These are phyloP conservation scores for Oxyura jamaicensis DNA, from an alignment of 2,113 vertebrate genomes.

Conservation along the genomic window DNA sequence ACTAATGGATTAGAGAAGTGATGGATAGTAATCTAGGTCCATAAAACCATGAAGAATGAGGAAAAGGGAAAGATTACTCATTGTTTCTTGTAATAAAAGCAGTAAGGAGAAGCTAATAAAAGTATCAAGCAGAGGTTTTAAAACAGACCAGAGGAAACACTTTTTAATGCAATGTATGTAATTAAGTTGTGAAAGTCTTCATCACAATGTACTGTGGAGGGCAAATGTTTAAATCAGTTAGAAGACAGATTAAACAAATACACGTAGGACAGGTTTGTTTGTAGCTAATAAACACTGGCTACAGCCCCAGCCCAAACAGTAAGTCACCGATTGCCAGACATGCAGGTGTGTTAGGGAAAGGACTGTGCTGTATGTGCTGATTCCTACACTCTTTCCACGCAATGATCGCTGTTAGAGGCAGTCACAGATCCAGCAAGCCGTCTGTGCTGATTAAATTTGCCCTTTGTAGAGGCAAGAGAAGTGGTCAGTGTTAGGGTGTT, in stretches of 20 bases:
- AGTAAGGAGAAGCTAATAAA: background rate
- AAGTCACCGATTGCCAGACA: background rate
- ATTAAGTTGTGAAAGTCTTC: background rate
- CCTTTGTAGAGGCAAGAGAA: background rate
- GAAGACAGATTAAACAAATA: background rate
- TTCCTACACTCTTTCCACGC: background rate
- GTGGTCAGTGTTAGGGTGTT: background rate
- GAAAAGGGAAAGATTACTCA: background rate
- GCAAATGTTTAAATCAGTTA: background rate
- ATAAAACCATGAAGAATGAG: background rate
- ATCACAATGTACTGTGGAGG: background rate
- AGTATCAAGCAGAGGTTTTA: background rate
- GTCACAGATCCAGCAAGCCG: background rate
- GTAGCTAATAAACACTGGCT: background rate
- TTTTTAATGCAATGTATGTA: background rate
- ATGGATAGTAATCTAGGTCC: background rate
- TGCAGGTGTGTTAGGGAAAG: background rate
- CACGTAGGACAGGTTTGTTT: background rate
- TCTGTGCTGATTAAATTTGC: background rate
- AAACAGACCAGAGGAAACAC: background rate
- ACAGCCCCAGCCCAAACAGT: background rate
- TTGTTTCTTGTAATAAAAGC: background rate
- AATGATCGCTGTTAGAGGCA: background rate
- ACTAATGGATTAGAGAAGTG: background rate
- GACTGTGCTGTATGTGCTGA: background rate